These are phyloP conservation scores for Clamator glandarius DNA, from an alignment of 2,797 vertebrate genomes.

Conservation along the genomic window DNA sequence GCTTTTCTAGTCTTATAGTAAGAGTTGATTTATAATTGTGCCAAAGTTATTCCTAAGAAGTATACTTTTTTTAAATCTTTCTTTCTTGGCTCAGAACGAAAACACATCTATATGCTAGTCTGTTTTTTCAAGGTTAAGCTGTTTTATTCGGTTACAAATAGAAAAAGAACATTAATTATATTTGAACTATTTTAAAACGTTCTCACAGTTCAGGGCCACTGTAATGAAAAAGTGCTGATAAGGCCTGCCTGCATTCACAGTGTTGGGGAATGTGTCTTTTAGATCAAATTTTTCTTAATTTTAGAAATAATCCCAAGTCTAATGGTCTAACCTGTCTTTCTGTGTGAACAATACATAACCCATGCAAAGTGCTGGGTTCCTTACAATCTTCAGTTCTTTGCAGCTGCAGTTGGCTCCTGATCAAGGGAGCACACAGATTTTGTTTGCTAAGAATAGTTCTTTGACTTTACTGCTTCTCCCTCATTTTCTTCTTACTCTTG, in stretches of 20 bases:
- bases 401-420: neutral
- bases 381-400: neutral
- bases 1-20: slow-evolving; percentile 2
- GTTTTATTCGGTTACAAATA: neutral
- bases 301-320: neutral
- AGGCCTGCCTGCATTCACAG: neutral
- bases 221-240: neutral
- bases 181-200: slow-evolving; percentile 39
- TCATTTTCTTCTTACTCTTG: neutral
- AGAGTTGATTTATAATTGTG: neutral
- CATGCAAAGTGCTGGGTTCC: neutral
- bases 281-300: neutral
- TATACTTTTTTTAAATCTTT: neutral
- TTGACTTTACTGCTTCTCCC: neutral
- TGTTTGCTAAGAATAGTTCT: neutral
- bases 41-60: neutral
- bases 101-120: neutral
- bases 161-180: neutral
- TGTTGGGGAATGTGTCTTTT: neutral
- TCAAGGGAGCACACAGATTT: neutral
- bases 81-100: neutral
- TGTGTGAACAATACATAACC: neutral
- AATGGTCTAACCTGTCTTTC: neutral
- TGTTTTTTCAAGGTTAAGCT: slow-evolving; percentile 5
- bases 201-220: neutral